Evolutionary conservation across 2,113 vertebrate genomes (phyloP).

Genomic region (Tricholaema leucomelas): DNA sequence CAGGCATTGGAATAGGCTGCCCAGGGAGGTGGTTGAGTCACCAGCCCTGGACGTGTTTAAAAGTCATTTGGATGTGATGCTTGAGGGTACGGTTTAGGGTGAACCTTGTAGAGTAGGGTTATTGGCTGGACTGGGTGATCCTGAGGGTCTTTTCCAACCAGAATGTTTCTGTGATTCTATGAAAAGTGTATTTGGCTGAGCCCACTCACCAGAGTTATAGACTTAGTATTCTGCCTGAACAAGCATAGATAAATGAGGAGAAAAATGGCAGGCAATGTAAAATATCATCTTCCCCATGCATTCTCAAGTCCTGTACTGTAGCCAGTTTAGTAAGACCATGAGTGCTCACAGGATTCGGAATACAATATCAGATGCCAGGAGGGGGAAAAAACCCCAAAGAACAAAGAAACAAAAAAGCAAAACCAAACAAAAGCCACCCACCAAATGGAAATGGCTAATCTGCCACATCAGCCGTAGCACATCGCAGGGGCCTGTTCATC

Average conservation of each 20-base stretch:
- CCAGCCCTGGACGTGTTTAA: no score
- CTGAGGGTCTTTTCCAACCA: no score
- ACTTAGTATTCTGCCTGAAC: background rate
- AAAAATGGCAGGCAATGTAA: background rate
- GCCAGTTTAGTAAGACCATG: rapidly evolving
- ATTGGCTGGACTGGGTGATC: no score
- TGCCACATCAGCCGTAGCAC: background rate
- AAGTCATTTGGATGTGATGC: no score
- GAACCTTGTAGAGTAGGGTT: no score
- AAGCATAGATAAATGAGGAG: background rate
- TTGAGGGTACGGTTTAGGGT: no score
- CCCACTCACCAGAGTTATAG: background rate
- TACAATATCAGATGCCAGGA: background rate
- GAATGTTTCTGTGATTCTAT: no score
- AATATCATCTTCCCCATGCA: background rate
- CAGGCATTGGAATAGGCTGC: no score
- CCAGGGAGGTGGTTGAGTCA: no score
- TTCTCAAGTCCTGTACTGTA: background rate
- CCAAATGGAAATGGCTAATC: background rate
- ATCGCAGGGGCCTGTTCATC: rapidly evolving
- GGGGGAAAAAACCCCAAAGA: no score
- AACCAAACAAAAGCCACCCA: no score
- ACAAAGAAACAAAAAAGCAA: background rate
- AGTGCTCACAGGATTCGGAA: background rate
- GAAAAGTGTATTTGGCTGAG: background rate